Evolutionary conservation across 2,113 vertebrate genomes (phyloP).

Genomic region (Perognathus longimembris): DNA sequence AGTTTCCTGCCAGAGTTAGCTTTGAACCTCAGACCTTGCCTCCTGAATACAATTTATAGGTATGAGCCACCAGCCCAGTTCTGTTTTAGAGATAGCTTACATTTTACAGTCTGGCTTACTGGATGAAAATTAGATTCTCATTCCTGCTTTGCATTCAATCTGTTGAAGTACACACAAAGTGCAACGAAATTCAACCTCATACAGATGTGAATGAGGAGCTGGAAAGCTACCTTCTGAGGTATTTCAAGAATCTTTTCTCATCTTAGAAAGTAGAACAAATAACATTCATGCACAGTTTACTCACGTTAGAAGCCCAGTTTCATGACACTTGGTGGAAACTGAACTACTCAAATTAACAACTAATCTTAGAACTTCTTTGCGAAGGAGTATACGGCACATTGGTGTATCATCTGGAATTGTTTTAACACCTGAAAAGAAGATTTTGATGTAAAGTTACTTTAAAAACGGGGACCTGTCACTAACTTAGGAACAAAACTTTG

Average conservation of each 20-base stretch:
- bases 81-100: background rate
- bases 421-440: constrained; percentile 91
- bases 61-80: too few species aligned
- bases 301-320: constrained; percentile 98
- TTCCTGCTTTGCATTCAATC: background rate
- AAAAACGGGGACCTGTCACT: constrained; percentile 5
- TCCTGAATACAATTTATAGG: too few species aligned
- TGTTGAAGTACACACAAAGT: background rate
- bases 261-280: constrained; percentile 6
- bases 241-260: constrained; percentile 17
- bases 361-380: constrained; percentile 97
- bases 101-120: background rate
- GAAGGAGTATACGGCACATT: constrained; percentile 94
- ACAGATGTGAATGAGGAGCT: background rate
- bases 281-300: constrained; percentile 62
- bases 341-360: constrained; percentile 98
- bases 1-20: too few species aligned
- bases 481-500: background rate
- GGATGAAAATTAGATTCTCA: background rate
- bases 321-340: constrained; percentile 98
- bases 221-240: constrained; percentile 13
- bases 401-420: constrained; percentile 96
- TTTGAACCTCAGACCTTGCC: too few species aligned
- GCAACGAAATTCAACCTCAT: constrained; percentile 1
- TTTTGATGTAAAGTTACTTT: constrained; percentile 10